These are phyloP conservation scores for Aproaerema taeniolella DNA, from an alignment of 2,888 invertebrate genomes.

Conservation along the genomic window DNA sequence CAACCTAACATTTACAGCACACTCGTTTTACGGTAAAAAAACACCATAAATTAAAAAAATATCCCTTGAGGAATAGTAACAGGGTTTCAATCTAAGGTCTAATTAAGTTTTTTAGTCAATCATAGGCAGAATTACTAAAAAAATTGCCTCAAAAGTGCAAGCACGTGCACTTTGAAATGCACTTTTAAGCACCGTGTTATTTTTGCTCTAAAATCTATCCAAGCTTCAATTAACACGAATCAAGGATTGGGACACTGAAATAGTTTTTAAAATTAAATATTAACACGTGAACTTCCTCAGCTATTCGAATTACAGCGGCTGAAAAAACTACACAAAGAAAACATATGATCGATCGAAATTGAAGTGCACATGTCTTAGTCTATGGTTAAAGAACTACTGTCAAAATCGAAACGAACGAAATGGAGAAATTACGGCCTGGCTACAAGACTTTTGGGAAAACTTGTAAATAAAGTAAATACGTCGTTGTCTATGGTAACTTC, in stretches of 20 bases:
- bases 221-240: constrained; percentile 16
- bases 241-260: constrained; percentile 22
- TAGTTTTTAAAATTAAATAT: constrained; percentile 16
- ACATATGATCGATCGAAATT: constrained; percentile 76
- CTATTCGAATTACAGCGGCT: constrained; percentile 74
- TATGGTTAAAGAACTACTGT: constrained; percentile 42
- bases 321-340: constrained; percentile 77
- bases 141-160: constrained; percentile 67
- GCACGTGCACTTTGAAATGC: constrained; percentile 70
- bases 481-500: too few species aligned
- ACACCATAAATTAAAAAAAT: too few species aligned
- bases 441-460: too few species aligned
- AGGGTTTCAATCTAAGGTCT: constrained; percentile 23
- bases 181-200: constrained; percentile 45
- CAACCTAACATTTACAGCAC: constrained; percentile 39
- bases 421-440: too few species aligned
- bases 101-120: constrained; percentile 26
- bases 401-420: constrained; percentile 21
- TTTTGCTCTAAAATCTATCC: constrained; percentile 25
- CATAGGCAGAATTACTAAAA: constrained; percentile 42
- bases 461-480: too few species aligned
- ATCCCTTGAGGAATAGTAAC: too few species aligned
- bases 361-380: constrained; percentile 73
- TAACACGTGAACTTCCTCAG: constrained; percentile 51
- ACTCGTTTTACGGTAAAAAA: constrained; percentile 48